phyloP scores from a whole-genome alignment of 2,888 invertebrate genomes.

The Netelia inedita region DNA sequence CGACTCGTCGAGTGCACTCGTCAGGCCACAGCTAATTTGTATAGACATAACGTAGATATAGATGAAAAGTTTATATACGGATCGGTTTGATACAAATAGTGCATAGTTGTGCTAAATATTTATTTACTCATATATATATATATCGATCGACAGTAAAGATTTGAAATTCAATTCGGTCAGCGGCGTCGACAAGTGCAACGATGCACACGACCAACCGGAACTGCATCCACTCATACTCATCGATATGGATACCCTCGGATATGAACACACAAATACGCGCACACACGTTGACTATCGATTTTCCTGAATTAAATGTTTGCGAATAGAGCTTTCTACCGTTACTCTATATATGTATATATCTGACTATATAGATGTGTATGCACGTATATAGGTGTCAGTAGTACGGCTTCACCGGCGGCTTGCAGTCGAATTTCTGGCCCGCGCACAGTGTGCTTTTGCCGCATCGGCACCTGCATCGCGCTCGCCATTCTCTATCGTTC shows the following conservation, averaged over 20 bases:
- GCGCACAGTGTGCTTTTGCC: slow-evolving; percentile 62
- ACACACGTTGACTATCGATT: slow-evolving; percentile 74
- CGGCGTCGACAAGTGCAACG: slow-evolving; percentile 49
- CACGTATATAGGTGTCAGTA: slow-evolving; percentile 1
- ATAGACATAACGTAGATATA: background rate
- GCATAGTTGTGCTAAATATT: no score
- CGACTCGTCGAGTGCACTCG: slow-evolving; percentile 19
- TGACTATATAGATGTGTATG: background rate
- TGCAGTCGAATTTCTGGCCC: slow-evolving; percentile 64
- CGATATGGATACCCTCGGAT: background rate
- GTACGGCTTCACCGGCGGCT: slow-evolving; percentile 60
- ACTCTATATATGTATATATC: background rate
- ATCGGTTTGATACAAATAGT: background rate
- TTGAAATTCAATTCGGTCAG: slow-evolving; percentile 74
- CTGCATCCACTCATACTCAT: slow-evolving; percentile 14
- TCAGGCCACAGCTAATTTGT: slow-evolving; percentile 19
- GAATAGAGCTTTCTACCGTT: slow-evolving; percentile 66
- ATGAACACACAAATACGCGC: slow-evolving; percentile 2
- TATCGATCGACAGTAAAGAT: slow-evolving; percentile 71
- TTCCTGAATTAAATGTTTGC: slow-evolving; percentile 78
- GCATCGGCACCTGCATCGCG: slow-evolving; percentile 77
- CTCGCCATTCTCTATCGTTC: slow-evolving; percentile 48
- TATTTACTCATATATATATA: background rate
- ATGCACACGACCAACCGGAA: slow-evolving; percentile 34
- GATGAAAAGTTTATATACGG: background rate